Evolutionary conservation across 2,888 invertebrate species (phyloP).

Genomic region (Abrostola triplasia): DNA sequence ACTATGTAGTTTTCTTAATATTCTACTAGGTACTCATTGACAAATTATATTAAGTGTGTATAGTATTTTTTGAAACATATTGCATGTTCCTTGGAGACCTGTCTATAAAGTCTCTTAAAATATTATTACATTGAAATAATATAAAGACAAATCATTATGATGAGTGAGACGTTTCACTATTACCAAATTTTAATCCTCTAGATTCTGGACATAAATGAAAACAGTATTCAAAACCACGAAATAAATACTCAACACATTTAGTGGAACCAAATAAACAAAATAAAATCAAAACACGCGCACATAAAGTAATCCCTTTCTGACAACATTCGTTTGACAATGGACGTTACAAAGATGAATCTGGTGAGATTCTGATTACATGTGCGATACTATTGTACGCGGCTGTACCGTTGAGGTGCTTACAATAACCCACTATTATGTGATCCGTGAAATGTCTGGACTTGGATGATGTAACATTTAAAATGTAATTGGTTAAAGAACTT

Average conservation of each 20-base stretch:
- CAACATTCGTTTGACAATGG: constrained; percentile 40
- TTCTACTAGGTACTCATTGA: no score
- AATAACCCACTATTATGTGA: constrained; percentile 16
- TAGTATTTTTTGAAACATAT: no score
- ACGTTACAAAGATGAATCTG: constrained; percentile 63
- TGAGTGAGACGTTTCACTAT: no score
- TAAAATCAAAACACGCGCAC: constrained; percentile 20
- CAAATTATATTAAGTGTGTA: no score
- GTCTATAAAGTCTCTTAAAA: no score
- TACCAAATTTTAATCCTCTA: no score
- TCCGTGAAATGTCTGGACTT: constrained; percentile 7
- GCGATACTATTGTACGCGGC: constrained; percentile 45
- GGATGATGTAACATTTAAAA: constrained; percentile 3
- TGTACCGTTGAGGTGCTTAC: constrained; percentile 23
- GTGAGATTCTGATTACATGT: constrained; percentile 67
- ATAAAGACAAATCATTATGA: no score
- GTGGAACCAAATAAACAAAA: background rate
- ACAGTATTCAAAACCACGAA: no score
- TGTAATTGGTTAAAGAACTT: constrained; percentile 7
- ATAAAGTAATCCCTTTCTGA: constrained; percentile 52
- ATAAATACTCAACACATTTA: background rate
- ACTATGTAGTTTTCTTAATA: no score
- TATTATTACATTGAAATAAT: no score
- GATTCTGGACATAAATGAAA: no score
- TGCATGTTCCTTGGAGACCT: no score